Conservation (phyloP, 2,113 vertebrate species). For the Donacobius atricapilla region DNA sequence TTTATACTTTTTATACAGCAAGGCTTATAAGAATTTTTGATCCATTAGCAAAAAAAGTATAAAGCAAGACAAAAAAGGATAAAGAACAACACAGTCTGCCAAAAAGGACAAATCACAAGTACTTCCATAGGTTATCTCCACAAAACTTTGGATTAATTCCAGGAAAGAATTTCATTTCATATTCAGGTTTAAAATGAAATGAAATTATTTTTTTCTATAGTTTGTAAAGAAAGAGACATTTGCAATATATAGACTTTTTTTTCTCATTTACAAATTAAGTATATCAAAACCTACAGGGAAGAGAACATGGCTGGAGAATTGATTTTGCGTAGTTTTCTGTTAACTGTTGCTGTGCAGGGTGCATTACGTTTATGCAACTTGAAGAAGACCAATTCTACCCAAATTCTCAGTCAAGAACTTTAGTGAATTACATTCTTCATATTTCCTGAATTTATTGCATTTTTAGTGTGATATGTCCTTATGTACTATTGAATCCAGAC, state of each 20-base stretch:
- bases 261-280: neutral
- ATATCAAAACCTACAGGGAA: neutral
- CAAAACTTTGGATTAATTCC: neutral
- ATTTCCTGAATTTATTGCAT: conserved; percentile 10
- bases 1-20: neutral
- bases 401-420: conserved; percentile 11
- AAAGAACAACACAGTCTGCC: neutral
- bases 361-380: neutral
- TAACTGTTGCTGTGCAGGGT: neutral
- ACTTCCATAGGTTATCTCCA: neutral
- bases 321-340: neutral
- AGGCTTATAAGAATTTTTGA: no score
- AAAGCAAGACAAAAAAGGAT: neutral
- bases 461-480: conserved; percentile 27
- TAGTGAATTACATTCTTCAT: neutral
- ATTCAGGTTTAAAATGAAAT: neutral
- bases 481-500: conserved; percentile 26
- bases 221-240: neutral
- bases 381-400: neutral
- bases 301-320: rapidly evolving
- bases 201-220: neutral
- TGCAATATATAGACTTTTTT: neutral
- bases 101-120: neutral
- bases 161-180: neutral
- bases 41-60: neutral